Percentiles rank a stretch among this genome's conserved stretches.
phyloP scores from a whole-genome alignment of 2,888 invertebrate species.

The Scotopteryx bipunctaria region DNA sequence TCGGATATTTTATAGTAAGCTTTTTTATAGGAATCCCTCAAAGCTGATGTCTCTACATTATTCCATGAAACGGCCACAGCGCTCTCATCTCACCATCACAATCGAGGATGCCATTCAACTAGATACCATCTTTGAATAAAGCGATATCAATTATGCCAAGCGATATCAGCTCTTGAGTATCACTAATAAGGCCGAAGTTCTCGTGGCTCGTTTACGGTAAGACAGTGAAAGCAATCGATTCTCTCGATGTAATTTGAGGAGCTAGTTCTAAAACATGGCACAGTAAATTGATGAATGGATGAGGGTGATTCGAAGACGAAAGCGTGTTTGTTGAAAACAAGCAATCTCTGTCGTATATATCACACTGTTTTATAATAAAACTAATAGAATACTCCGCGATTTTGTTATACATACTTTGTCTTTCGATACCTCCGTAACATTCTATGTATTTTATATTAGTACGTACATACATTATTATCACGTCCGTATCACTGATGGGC shows the following conservation, averaged over 20 bases:
- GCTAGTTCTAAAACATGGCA: conserved; percentile 7
- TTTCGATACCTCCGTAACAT: too few species aligned
- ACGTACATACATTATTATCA: too few species aligned
- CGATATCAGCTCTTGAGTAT: conserved; percentile 2
- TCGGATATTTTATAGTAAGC: too few species aligned
- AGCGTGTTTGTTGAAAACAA: too few species aligned
- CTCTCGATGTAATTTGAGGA: conserved; percentile 13
- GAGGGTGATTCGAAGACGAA: conserved; percentile 1
- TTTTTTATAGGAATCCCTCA: too few species aligned
- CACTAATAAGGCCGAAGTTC: conserved; percentile 6
- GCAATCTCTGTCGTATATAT: too few species aligned
- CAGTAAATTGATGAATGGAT: conserved; percentile 22
- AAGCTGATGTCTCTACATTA: conserved; percentile 4
- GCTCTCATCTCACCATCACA: conserved; percentile 19
- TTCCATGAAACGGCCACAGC: conserved; percentile 7
- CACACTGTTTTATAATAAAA: too few species aligned
- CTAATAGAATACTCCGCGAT: too few species aligned
- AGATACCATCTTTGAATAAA: conserved; percentile 23
- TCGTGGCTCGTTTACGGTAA: conserved; percentile 10
- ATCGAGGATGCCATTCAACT: conserved; percentile 19
- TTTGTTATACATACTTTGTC: too few species aligned
- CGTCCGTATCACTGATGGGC: too few species aligned
- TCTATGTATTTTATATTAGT: too few species aligned
- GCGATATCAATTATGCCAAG: background rate
- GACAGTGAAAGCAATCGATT: conserved; percentile 18